Percentiles rank a stretch among this genome's conserved stretches.
Evolutionary conservation across 2,113 vertebrate genomes (phyloP).

Genomic region (Synodontis membranacea): DNA sequence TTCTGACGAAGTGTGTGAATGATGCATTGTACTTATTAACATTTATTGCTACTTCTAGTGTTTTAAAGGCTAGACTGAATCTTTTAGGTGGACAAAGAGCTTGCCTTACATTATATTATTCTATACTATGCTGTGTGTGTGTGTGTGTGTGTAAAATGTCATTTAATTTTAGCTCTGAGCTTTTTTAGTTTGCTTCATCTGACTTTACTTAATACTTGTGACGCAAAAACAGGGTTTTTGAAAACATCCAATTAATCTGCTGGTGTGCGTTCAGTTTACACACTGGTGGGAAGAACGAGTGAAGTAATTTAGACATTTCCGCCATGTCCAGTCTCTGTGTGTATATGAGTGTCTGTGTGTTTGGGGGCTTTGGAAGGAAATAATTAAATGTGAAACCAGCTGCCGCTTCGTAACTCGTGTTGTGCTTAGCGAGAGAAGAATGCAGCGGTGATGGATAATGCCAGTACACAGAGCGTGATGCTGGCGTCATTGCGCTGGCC

Average conservation of each 20-base stretch:
- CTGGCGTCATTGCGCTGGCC: conserved; percentile 63
- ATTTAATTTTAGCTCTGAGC: conserved; percentile 62
- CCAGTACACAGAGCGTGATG: conserved; percentile 53
- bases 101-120: conserved; percentile 43
- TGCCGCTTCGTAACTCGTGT: conserved; percentile 62
- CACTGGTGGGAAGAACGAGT: conserved; percentile 38
- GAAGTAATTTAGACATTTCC: conserved; percentile 49
- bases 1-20: not conserved
- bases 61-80: conserved; percentile 29
- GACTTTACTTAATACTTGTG: conserved; percentile 71
- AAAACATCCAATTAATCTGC: conserved; percentile 67
- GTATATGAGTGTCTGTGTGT: conserved; percentile 15
- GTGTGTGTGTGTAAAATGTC: conserved; percentile 37
- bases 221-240: conserved; percentile 67
- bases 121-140: not conserved
- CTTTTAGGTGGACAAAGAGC: conserved; percentile 4
- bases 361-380: conserved; percentile 68
- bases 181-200: conserved; percentile 62
- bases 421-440: conserved; percentile 60
- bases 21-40: not conserved
- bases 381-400: conserved; percentile 66
- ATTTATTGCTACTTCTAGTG: not conserved
- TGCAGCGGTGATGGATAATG: conserved; percentile 69
- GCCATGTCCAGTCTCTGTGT: not conserved
- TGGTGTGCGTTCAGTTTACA: conserved; percentile 67